Conservation (phyloP, 1,140 invertebrate species). For the Drosophila seguyi region DNA sequence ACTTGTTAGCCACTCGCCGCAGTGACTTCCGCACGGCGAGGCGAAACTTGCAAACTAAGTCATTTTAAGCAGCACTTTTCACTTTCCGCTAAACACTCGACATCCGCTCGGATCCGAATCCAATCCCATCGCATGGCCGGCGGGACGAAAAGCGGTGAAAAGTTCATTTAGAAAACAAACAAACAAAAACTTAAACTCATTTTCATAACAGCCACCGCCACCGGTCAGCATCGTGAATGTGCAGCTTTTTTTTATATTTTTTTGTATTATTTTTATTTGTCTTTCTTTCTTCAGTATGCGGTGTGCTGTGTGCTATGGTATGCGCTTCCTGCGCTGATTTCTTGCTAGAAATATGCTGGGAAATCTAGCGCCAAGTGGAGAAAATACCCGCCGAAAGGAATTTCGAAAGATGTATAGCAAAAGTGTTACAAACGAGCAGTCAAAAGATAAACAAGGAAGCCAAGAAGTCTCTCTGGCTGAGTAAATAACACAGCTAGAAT, state of each 20-base stretch:
- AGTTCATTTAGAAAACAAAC: constrained; percentile 77
- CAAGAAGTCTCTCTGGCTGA: constrained; percentile 8
- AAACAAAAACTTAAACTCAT: constrained; percentile 78
- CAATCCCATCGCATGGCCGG: constrained; percentile 9
- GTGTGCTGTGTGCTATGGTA: constrained; percentile 51
- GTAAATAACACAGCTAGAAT: constrained; percentile 18
- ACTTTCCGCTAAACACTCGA: constrained; percentile 81
- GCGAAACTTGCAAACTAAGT: constrained; percentile 81
- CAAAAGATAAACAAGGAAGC: constrained; percentile 24
- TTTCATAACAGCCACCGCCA: constrained; percentile 67
- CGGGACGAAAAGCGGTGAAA: constrained; percentile 48
- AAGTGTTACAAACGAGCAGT: constrained; percentile 13
- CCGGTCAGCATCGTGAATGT: constrained; percentile 69
- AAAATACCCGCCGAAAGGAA: constrained; percentile 28
- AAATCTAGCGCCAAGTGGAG: constrained; percentile 26
- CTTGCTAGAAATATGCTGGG: constrained; percentile 70
- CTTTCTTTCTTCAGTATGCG: constrained; percentile 5
- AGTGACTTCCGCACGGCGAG: constrained; percentile 65
- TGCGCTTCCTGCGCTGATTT: constrained; percentile 78
- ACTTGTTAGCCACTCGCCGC: constrained; percentile 62
- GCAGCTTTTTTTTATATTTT: constrained; percentile 67
- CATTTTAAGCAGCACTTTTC: constrained; percentile 82
- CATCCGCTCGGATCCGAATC: constrained; percentile 59
- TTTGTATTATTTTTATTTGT: constrained; percentile 27
- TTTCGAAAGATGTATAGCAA: constrained; percentile 22